A percentile compares a stretch with the other conserved stretches of the same genome.
These are phyloP conservation scores for Onchidella celtica DNA, from an alignment of 2,888 invertebrate species.

Conservation along the genomic window DNA sequence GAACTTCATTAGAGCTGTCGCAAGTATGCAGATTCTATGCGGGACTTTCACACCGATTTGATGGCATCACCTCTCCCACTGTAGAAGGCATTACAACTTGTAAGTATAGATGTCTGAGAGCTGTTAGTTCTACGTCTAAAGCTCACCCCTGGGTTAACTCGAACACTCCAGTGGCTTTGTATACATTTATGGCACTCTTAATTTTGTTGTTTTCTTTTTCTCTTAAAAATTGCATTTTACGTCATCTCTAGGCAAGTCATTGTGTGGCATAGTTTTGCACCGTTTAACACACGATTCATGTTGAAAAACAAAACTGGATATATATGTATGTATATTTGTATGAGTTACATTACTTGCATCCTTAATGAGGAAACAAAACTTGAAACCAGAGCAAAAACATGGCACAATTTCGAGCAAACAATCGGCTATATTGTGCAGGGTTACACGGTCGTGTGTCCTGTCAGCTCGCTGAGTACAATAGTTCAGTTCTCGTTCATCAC, in stretches of 20 bases:
- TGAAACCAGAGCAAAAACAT: conserved; percentile 3
- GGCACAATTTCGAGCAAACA: not conserved
- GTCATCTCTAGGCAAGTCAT: not conserved
- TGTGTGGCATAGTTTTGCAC: not conserved
- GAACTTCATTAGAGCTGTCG: no score
- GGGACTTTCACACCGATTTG: no score
- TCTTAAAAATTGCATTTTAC: no score
- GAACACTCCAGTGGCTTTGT: not conserved
- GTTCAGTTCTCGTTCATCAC: not conserved
- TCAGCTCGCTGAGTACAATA: not conserved
- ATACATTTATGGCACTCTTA: conserved; percentile 29
- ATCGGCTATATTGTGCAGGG: not conserved
- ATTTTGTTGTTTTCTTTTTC: not conserved
- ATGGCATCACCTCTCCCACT: no score
- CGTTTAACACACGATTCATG: not conserved
- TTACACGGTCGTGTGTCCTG: not conserved
- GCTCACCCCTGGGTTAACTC: not conserved
- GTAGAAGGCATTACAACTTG: no score
- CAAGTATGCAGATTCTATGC: no score
- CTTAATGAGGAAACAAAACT: not conserved
- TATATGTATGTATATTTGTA: conserved; percentile 14
- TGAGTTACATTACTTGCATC: not conserved
- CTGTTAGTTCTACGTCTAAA: conserved; percentile 14
- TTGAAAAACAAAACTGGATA: not conserved
- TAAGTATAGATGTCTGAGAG: not conserved